phyloP scores from a whole-genome alignment of 2,888 invertebrate genomes.

The Coremacera marginata region DNA sequence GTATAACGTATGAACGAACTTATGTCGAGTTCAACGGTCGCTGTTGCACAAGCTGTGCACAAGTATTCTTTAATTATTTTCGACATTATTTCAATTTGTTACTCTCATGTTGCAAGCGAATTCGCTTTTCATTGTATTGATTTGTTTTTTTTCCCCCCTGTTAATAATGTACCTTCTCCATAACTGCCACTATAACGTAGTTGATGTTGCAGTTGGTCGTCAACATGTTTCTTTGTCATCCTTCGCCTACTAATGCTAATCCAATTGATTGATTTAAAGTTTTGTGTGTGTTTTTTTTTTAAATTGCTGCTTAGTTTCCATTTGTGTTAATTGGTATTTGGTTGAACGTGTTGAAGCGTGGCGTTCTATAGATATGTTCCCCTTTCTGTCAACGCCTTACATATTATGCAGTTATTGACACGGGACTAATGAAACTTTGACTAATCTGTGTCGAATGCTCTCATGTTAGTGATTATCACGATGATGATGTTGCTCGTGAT shows the following conservation, averaged over 20 bases:
- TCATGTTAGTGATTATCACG: background rate
- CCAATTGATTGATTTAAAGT: slow-evolving; percentile 9
- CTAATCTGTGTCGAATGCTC: background rate
- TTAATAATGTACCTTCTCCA: background rate
- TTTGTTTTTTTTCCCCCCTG: background rate
- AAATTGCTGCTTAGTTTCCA: slow-evolving; percentile 2
- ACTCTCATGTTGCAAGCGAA: background rate
- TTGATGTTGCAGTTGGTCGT: too few relatives aligned
- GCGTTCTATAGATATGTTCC: background rate
- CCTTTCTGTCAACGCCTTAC: background rate
- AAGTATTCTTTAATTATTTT: slow-evolving; percentile 20
- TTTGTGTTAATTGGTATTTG: background rate
- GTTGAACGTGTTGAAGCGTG: slow-evolving; percentile 9
- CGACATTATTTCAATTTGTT: background rate
- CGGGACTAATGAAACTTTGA: background rate
- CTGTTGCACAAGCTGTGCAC: background rate
- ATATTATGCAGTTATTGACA: background rate
- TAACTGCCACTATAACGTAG: background rate
- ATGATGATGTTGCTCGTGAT: background rate
- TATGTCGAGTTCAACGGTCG: background rate
- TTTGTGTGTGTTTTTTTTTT: background rate
- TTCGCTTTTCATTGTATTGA: background rate
- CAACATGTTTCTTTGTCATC: background rate
- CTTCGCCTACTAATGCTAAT: background rate
- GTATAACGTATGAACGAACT: background rate